Base-by-base conservation (phyloP, 2,113 vertebrate genomes). In the Beaufortia kweichowensis region DNA sequence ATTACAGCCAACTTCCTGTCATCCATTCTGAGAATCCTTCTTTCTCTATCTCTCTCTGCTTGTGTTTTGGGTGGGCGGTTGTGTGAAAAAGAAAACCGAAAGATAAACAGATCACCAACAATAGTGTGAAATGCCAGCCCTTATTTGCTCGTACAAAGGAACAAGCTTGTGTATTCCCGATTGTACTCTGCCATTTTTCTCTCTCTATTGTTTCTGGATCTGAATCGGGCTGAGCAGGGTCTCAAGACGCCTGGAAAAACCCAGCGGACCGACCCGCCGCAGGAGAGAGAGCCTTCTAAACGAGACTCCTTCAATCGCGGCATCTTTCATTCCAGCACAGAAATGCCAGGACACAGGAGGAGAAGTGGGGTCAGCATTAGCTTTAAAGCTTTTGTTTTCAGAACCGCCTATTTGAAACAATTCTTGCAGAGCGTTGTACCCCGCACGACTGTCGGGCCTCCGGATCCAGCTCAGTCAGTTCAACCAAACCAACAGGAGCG, bases 281-380 rank as follows among this genome's bases (percentile, higher is more conserved):
- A 59, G 41, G 39, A 80, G 84, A 78, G 84, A 78, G 53, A 23
- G 63, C 41, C 71, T 71, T 82, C 76, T 70, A 77, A 81, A 80
- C 84, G 19, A 83, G 81, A 68, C 65, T 81, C 76, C 65, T 72
- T 64, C 26, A 75, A 77, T 65, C 57, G 2, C 17, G 33, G 24
- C 56, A 28, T 69, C 76, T 39, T 43, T 60, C 33, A 78, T 78
- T 81, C 83, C 84, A 55, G 73, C 75, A 76, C 65, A 48, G n/a
- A 41, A 50, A 46, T 50, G 65, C 66, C 67, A 61, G 39, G 29
- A 60, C 24, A 48, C 65, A 41, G 62, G 55, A 81, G 81, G 41
- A 48, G 71, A 61, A 19, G 26, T 12, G 39, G 21, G 23, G 60
- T 57, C 39, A 55, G n/a, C 21, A 33, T 65, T 33, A 24, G 15